Evolutionary conservation across 2,797 vertebrate genomes (phyloP), one percentile per base, ranked within the genome.

Genomic region (Semaprochilodus insignis): DNA sequence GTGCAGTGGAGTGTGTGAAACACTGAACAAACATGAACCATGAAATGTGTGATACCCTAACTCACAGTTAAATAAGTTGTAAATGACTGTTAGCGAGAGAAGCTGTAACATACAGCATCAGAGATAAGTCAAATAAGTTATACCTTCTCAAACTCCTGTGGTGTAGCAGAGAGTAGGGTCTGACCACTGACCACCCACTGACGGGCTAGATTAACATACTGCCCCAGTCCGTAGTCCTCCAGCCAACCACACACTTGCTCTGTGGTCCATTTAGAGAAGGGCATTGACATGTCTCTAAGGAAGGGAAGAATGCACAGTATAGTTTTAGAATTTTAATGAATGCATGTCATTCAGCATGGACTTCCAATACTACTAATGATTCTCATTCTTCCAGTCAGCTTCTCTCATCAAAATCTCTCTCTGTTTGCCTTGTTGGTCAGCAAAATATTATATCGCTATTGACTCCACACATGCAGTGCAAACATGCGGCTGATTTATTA

Each of bases 131-230:
- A 74, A 63, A 40, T 34, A 62, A 71, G 19, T 74, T 83, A 77
- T 67, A 99, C 98, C 97, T 98, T 99, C 90, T 99, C 98, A 91
- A 98, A 94, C 73, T 97, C 97, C 92, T 99, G 98, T 74, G 97
- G 96, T 4, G 97, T 96, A 0, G 98, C 97, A 60, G 96, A 96
- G 51, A 99, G 85, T 62, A 99, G 93, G 0, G 96, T 99, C 88
- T 99, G 97, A 69, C 98, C 98, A 23, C 94, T 96, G 15, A 94
- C 96, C 74, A 99, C 95, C 98, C 98, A 99, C 87, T 99, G 98
- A 85, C 98, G 94, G 36, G 96, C 95, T 86, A 99, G 96, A 89
- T 96, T 97, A 86, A 98, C 95, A 0, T 99, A 99, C 86, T 99
- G 97, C 63, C 95, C 96, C 0, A 99, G 94, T 52, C 98, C 98